A percentile compares a stretch with the other conserved stretches of the same genome.
Conservation (phyloP, 2,888 invertebrate genomes). For the Baronia brevicornis region DNA sequence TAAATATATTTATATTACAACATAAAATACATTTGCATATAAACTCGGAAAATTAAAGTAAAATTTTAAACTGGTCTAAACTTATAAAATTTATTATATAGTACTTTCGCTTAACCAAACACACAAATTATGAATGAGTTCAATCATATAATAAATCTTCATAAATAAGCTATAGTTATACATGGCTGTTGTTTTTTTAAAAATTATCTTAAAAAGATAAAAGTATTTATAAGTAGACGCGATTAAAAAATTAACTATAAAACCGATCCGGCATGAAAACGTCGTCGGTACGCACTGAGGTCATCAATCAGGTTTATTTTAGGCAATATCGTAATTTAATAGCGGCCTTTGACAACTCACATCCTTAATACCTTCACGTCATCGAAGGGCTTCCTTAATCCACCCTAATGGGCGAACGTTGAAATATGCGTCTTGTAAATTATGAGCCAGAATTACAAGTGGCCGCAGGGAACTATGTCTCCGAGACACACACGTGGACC, state of each 20-base stretch:
- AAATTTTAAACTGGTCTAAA: too few relatives aligned
- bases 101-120: too few relatives aligned
- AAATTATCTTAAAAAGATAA: too few relatives aligned
- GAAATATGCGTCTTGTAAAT: slow-evolving; percentile 53
- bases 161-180: too few relatives aligned
- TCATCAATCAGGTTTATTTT: slow-evolving; percentile 17
- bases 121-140: too few relatives aligned
- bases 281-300: too few relatives aligned
- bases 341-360: slow-evolving; percentile 42
- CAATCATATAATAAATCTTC: too few relatives aligned
- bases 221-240: not conserved
- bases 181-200: too few relatives aligned
- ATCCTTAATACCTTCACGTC: slow-evolving; percentile 53
- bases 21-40: too few relatives aligned
- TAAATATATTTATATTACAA: too few relatives aligned
- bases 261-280: not conserved
- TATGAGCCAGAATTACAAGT: slow-evolving; percentile 54
- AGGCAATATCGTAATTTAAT: slow-evolving; percentile 21
- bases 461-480: slow-evolving; percentile 30
- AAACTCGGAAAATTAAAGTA: too few relatives aligned
- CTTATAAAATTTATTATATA: too few relatives aligned
- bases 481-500: slow-evolving; percentile 21
- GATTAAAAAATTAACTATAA: not conserved
- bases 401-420: slow-evolving; percentile 56
- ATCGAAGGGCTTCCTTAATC: slow-evolving; percentile 55